Evolutionary conservation across 1,140 invertebrate species (phyloP), one percentile per base, ranked within the genome.

Genomic region (Megathymus violae): DNA sequence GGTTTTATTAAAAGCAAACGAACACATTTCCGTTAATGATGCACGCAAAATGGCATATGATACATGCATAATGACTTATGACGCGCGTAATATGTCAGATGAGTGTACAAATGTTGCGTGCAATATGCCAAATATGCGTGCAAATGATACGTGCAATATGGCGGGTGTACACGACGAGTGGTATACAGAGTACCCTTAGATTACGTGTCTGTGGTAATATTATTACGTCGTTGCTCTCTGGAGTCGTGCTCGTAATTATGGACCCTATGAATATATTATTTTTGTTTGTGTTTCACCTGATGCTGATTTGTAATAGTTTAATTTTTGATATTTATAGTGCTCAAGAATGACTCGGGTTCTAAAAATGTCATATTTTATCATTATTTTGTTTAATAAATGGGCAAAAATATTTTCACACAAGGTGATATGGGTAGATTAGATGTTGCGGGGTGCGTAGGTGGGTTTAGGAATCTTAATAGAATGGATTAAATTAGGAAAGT

Each of bases 41-140:
- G 43, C n/a, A 22, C 47, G 4, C 52, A 44, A 44, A 43, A 56
- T 43, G 38, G 41, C 54, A 46, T 31, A 36, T 36, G 34, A 36
- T 36, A 2, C 34, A 11, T 7, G 34, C 34, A 36, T 22, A 22
- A 56, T 56, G 52, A 40, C 36, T 25, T 38, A 4, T 7, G 27
- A 31, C 9, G 27, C 27, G 3, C 1, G 27, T 9, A 9, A 9
- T 31, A 31, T 7, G 27, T 31, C 27, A 7, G 27, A 31, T 7
- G 7, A 31, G 1, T 31, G 3, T 9, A 7, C 27, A 31, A 31
- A 31, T 34, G 25, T 16, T 25, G 14, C 31, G n/a, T 38, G 4
- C 40, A 43, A 43, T 56, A 56, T 56, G 52, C 9, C 52, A 16
- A 36, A 41, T 11, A 7, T 27, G 52, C 52, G 40, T 56, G 52